Base-by-base conservation (phyloP, 2,797 vertebrate genomes). In the Protosalanx chinensis region DNA sequence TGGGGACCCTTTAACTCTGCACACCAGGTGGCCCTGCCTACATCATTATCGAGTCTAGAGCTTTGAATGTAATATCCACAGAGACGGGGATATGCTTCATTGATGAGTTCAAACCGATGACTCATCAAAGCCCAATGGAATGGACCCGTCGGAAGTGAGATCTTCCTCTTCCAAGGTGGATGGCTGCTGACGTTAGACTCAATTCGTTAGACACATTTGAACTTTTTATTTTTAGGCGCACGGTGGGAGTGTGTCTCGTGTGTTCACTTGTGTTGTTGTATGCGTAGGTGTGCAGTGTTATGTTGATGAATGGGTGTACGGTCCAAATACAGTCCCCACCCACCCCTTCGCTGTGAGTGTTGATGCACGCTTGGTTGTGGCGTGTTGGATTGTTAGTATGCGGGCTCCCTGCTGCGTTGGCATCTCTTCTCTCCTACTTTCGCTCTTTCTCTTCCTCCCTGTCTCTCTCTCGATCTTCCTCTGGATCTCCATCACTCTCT, bases 401-500 rank as follows among this genome's bases (percentile, higher is more conserved):
- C 41, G 7, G 0, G 41, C 41, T 12, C 41, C 41, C 10, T 46
- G 41, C 41, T 46, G 41, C 7, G 8, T 46, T 46, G 41, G 41
- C 41, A 13, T 46, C 10, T 13, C 41, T 13, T 46, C 41, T 46
- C 10, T 46, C 41, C 12, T 2, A 2, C 41, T 46, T 13, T 46
- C 41, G 10, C 41, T 46, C 41, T 1, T 7, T 51, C 41, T 56
- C 60, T 71, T 33, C 59, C 70, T 72, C 53, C 58, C 70, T 46
- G 51, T 66, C n/a, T 66, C 53, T 66, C 53, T 66, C 53, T 58
- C 32, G 27, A 20, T 53, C 35, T 59, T 29, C 70, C 67, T 79
- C 79, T 84, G 58, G 58, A 64, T 68, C 33, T 69, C 35, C 64
- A 64, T 66, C 70, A 67, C 29, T 71, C 72, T 75, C 70, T 86